These are phyloP conservation scores for Nymphicus hollandicus DNA, from an alignment of 2,113 vertebrate genomes.

Conservation along the genomic window DNA sequence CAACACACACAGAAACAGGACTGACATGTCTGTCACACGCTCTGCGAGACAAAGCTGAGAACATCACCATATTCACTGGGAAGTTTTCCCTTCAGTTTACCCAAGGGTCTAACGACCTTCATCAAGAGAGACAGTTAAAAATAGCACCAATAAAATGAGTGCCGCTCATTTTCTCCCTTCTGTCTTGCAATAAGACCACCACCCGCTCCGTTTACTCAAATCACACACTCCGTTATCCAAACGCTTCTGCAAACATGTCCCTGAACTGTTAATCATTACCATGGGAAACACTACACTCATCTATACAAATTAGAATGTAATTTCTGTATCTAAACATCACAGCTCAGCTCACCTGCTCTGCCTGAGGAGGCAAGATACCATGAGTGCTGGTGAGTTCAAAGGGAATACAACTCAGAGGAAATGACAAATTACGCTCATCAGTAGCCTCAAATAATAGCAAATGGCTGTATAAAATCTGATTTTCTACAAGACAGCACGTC, in stretches of 20 bases:
- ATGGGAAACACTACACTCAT: neutral
- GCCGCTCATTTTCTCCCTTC: neutral
- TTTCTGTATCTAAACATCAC: slow-evolving; percentile 3
- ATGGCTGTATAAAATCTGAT: neutral
- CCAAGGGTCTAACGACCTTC: neutral
- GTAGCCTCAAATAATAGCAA: neutral
- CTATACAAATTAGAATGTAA: neutral
- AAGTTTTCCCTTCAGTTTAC: neutral
- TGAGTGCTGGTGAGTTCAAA: neutral
- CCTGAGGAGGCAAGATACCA: neutral
- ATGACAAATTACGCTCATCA: neutral
- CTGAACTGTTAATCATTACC: neutral
- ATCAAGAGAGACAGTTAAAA: neutral
- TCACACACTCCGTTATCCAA: neutral
- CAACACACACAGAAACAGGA: neutral
- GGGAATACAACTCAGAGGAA: neutral
- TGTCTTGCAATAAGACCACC: neutral
- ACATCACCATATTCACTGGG: neutral
- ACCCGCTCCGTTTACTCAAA: accelerated
- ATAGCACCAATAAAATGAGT: neutral
- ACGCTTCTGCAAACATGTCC: neutral
- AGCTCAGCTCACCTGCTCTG: neutral
- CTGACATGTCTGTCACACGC: slow-evolving; percentile 17
- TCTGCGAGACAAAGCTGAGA: slow-evolving; percentile 46
- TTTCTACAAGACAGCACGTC: neutral